Base-by-base conservation (phyloP, 2,797 vertebrate species). In the Chelmon rostratus region DNA sequence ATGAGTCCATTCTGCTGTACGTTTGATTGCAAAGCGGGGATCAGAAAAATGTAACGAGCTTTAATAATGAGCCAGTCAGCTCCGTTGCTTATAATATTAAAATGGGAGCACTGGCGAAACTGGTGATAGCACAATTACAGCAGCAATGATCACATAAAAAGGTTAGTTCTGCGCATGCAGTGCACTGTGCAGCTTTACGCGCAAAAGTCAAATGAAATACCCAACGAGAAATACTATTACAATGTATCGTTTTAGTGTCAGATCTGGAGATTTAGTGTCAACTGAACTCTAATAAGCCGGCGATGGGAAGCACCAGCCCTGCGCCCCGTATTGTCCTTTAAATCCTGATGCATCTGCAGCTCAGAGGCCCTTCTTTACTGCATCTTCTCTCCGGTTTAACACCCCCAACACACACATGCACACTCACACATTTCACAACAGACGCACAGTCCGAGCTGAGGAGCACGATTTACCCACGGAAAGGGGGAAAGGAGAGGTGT, bases 321-420 rank as follows among this genome's bases (percentile, higher is more conserved):
- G 78, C 87, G 74, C 92, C 83, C 28, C 12, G 82, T 46, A 83
- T 92, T 93, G 89, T 93, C 87, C 85, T 86, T 84, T 91, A 89
- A 91, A 89, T 90, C 90, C 71, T 82, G 88, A 89, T 74, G 91
- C 92, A 92, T 93, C 88, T 89, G 90, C 94, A 95, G 93, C 94
- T 86, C 84, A 88, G 83, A 93, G 91, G 91, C 87, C 91, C 85
- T 85, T 88, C 84, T 86, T 87, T 84, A 81, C 78, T 59, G 21
- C 81, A 76, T 84, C 82, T 82, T 83, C 68, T 81, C 58, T 79
- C 67, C 53, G 76, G 56, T 78, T 81, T 85, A 82, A 81, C 74
- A 80, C 84, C 66, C 86, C 72, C 78, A 59, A 63, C 72, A 37
- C 62, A 49, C 57, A 46, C 68, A 73, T 71, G 81, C 58, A 42